These are phyloP conservation scores for Heliconius cydno DNA, from an alignment of 2,888 invertebrate genomes.

Conservation along the genomic window DNA sequence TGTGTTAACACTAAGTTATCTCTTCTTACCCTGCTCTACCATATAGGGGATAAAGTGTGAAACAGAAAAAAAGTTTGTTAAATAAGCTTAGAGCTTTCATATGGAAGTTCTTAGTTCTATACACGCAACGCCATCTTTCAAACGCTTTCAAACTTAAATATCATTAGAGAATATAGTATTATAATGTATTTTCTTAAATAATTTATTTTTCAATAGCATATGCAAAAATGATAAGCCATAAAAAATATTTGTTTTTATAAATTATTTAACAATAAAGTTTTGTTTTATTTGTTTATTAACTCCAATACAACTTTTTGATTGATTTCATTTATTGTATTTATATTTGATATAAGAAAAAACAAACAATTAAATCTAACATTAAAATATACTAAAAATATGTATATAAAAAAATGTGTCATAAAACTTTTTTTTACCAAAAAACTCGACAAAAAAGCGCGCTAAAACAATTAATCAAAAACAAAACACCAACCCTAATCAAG, in stretches of 20 bases:
- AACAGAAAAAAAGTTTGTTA: neutral
- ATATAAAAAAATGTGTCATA: neutral
- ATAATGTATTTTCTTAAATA: neutral
- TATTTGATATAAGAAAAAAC: neutral
- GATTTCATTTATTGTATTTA: neutral
- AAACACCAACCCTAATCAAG: neutral
- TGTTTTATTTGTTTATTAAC: too few species aligned
- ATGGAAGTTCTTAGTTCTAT: neutral
- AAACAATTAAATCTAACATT: neutral
- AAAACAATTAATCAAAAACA: conserved; percentile 2
- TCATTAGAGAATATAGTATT: neutral
- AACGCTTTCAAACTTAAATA: neutral
- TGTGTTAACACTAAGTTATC: too few species aligned
- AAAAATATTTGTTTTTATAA: too few species aligned
- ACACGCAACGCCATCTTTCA: conserved; percentile 1
- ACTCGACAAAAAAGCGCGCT: neutral
- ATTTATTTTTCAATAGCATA: too few species aligned
- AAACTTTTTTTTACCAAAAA: neutral
- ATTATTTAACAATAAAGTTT: too few species aligned
- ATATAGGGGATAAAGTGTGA: neutral
- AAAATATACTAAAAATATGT: neutral
- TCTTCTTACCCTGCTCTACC: neutral
- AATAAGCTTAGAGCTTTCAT: neutral
- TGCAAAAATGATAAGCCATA: too few species aligned
- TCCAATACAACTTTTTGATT: too few species aligned